Evolutionary conservation across 2,888 invertebrate genomes (phyloP).

Genomic region (Biston betularia): DNA sequence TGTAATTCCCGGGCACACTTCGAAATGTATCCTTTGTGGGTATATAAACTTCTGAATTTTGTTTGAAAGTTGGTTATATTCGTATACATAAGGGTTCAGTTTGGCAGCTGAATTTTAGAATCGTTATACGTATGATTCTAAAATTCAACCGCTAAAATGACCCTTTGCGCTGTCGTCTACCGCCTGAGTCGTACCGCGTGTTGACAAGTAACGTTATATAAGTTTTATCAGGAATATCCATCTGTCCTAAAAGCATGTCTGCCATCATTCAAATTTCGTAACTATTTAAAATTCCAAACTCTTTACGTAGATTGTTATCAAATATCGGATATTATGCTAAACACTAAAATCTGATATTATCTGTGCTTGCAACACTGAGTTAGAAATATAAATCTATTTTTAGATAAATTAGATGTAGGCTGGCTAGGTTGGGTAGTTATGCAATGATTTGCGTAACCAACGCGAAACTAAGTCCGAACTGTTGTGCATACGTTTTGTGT

Average conservation of each 20-base stretch:
- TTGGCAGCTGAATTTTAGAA: no score
- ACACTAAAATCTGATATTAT: constrained; percentile 17
- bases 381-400: constrained; percentile 22
- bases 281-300: constrained; percentile 17
- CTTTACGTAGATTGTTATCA: constrained; percentile 15
- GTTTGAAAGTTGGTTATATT: no score
- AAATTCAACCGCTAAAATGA: background rate
- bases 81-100: no score
- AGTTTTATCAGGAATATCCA: constrained; percentile 1
- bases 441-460: constrained; percentile 18
- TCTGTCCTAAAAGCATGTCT: background rate
- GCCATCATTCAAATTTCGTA: constrained; percentile 12
- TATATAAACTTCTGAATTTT: no score
- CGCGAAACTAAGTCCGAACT: constrained; percentile 13
- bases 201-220: background rate
- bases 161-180: background rate
- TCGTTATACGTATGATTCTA: no score
- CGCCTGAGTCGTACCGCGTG: background rate
- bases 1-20: no score
- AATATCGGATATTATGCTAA: constrained; percentile 9
- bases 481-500: constrained; percentile 15
- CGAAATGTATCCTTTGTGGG: no score
- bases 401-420: constrained; percentile 16
- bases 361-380: constrained; percentile 8
- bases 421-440: constrained; percentile 8